Conservation (phyloP, 2,113 vertebrate species). For the Cacatua alba region DNA sequence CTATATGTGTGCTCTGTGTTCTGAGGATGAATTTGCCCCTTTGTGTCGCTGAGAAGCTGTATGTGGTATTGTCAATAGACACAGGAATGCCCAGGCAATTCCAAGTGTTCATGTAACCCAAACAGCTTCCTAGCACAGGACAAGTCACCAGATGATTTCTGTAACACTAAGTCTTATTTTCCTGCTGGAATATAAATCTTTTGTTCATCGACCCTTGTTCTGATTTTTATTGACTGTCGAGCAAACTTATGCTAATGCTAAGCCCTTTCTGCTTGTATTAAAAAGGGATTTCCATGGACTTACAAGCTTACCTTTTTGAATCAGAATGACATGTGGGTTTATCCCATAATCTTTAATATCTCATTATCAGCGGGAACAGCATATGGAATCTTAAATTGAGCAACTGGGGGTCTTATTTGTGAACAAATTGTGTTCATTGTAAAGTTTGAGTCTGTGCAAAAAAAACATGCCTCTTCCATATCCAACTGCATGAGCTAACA, state of each 20-base stretch:
- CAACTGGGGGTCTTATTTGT: slow-evolving; percentile 10
- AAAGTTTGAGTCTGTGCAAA: slow-evolving; percentile 6
- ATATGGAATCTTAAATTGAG: slow-evolving; percentile 12
- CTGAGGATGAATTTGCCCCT: background rate
- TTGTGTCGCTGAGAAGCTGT: background rate
- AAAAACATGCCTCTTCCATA: background rate
- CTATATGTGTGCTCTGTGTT: background rate
- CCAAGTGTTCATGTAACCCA: background rate
- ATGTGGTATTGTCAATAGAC: background rate
- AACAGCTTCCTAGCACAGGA: background rate
- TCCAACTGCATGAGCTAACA: background rate
- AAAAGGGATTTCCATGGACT: slow-evolving; percentile 13
- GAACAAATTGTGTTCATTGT: slow-evolving; percentile 9
- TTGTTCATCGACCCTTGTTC: background rate
- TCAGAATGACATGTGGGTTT: background rate
- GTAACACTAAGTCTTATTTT: background rate
- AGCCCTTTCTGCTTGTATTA: slow-evolving; percentile 12
- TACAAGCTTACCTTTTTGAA: slow-evolving; percentile 19
- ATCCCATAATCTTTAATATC: slow-evolving; percentile 57
- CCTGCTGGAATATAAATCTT: background rate
- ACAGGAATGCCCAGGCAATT: background rate
- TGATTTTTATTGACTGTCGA: background rate
- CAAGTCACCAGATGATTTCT: background rate
- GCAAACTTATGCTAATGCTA: background rate
- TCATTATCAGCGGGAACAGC: slow-evolving; percentile 33